These are phyloP conservation scores for Chionis minor DNA, from an alignment of 2,113 vertebrate genomes.

Conservation along the genomic window DNA sequence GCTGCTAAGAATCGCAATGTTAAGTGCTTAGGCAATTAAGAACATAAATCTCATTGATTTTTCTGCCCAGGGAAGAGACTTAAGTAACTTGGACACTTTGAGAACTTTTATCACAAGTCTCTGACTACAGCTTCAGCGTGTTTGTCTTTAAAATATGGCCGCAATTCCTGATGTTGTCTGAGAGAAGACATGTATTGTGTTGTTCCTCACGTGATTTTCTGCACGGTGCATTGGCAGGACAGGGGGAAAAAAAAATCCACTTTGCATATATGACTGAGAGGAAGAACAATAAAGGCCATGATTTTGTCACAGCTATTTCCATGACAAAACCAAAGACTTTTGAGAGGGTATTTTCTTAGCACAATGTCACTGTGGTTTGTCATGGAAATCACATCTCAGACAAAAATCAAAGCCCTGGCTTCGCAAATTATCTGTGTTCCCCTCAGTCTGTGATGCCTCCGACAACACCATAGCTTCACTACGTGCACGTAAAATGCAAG, in stretches of 20 bases:
- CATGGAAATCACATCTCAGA: slow-evolving; percentile 40
- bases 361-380: slow-evolving; percentile 19
- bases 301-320: slow-evolving; percentile 54
- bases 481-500: neutral
- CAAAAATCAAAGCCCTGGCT: neutral
- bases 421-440: neutral
- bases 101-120: neutral
- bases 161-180: neutral
- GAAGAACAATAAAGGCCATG: slow-evolving; percentile 47
- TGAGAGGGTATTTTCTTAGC: neutral
- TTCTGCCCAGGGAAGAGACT: neutral
- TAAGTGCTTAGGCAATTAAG: neutral
- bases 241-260: neutral
- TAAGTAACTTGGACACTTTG: neutral
- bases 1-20: neutral
- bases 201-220: neutral
- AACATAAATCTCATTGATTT: neutral
- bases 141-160: neutral
- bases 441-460: neutral
- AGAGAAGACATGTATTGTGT: neutral
- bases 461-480: neutral
- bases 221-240: neutral
- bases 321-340: slow-evolving; percentile 45
- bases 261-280: slow-evolving; percentile 42
- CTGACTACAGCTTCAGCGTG: neutral